Percentiles rank a stretch among this genome's conserved stretches.
Evolutionary conservation across 2,797 vertebrate species (phyloP).

Genomic region (Galaxias olidus): DNA sequence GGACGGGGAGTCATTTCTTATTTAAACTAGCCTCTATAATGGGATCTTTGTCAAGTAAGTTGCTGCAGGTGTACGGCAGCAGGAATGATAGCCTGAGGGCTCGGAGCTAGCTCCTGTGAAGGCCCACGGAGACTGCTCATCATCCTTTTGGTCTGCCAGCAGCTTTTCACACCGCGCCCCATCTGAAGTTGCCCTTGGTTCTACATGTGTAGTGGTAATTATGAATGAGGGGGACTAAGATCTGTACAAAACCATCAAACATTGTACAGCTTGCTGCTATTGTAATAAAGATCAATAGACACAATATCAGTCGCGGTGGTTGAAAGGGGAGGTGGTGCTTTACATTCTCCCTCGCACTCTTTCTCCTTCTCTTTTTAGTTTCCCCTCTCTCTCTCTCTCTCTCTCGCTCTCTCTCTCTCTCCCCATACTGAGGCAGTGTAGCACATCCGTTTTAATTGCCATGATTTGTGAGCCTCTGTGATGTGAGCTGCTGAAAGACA

Average conservation of each 20-base stretch:
- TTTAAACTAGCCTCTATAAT: constrained; percentile 79
- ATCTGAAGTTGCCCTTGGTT: constrained; percentile 88
- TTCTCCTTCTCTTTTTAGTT: constrained; percentile 31
- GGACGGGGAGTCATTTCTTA: constrained; percentile 71
- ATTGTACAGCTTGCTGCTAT: constrained; percentile 83
- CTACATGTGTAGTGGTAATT: constrained; percentile 87
- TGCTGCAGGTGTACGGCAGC: constrained; percentile 79
- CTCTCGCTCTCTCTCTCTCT: constrained; percentile 58
- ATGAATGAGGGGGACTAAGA: constrained; percentile 86
- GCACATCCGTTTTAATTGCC: constrained; percentile 78
- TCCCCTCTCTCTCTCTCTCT: constrained; percentile 57
- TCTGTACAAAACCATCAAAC: constrained; percentile 85
- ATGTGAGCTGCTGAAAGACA: constrained; percentile 70
- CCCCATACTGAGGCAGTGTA: constrained; percentile 60
- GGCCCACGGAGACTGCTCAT: constrained; percentile 77
- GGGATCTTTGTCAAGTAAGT: constrained; percentile 81
- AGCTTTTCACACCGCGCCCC: constrained; percentile 73
- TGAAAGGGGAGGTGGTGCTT: constrained; percentile 75
- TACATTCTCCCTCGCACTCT: constrained; percentile 67
- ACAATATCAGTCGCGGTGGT: constrained; percentile 71
- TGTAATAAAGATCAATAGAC: constrained; percentile 86
- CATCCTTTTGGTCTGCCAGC: constrained; percentile 74
- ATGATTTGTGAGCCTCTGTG: constrained; percentile 67
- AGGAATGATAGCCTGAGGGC: constrained; percentile 80
- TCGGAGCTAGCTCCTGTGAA: constrained; percentile 60